A percentile compares a stretch with the other conserved stretches of the same genome.
Conservation (phyloP, 2,113 vertebrate genomes). For the Thryonomys swinderianus region DNA sequence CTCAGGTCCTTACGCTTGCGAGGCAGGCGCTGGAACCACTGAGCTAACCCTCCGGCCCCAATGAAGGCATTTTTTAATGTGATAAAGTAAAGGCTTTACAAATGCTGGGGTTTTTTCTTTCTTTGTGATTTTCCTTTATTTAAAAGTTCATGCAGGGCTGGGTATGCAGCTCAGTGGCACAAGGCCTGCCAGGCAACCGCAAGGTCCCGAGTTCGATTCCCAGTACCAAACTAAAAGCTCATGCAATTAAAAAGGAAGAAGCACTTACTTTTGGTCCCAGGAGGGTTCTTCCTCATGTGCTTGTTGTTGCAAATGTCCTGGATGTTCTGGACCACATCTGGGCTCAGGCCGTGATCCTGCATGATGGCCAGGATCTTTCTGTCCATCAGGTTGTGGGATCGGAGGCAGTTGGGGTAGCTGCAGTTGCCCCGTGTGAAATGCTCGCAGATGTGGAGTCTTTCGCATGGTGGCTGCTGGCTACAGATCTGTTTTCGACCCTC, state of each 20-base stretch:
- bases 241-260: background rate
- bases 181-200: no score
- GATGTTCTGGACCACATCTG: conserved; percentile 64
- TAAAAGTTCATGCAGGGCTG: no score
- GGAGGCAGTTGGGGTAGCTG: conserved; percentile 66
- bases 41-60: no score
- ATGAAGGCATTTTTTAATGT: no score
- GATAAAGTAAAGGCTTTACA: no score
- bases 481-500: conserved; percentile 66
- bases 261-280: background rate
- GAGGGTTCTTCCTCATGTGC: background rate
- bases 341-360: conserved; percentile 53
- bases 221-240: no score
- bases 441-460: conserved; percentile 75
- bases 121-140: background rate
- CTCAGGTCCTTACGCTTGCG: no score
- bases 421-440: conserved; percentile 77
- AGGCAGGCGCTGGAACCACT: no score
- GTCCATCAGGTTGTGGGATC: conserved; percentile 80
- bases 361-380: conserved; percentile 68
- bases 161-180: no score
- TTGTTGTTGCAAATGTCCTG: conserved; percentile 79
- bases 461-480: background rate
- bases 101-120: no score
- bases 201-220: no score